These are phyloP conservation scores for Panagrolaimus sp. DNA, from an alignment of 1,140 invertebrate genomes.

Conservation along the genomic window DNA sequence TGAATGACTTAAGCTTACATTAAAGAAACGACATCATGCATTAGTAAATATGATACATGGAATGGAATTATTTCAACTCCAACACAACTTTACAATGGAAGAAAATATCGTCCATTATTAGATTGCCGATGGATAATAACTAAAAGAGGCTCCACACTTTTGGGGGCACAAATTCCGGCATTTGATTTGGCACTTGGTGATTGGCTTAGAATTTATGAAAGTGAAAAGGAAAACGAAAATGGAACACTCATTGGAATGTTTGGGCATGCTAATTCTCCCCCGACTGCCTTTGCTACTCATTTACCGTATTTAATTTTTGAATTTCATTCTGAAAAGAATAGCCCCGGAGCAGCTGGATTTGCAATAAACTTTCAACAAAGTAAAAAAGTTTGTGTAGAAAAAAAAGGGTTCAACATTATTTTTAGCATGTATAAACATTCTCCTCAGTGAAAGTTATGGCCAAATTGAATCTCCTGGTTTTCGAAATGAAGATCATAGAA, in stretches of 20 bases:
- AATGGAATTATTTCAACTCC: constrained; percentile 32
- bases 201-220: constrained; percentile 27
- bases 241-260: constrained; percentile 18
- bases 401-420: constrained; percentile 16
- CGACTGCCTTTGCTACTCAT: constrained; percentile 21
- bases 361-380: constrained; percentile 24
- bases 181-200: constrained; percentile 23
- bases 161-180: constrained; percentile 16
- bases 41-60: constrained; percentile 29
- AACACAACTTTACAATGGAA: constrained; percentile 9
- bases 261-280: constrained; percentile 14
- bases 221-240: background rate
- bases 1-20: too few relatives aligned
- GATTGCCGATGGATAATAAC: constrained; percentile 26
- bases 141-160: constrained; percentile 18
- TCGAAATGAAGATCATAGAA: background rate
- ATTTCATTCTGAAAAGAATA: constrained; percentile 11
- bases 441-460: constrained; percentile 18
- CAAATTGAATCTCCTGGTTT: constrained; percentile 26
- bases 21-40: constrained; percentile 25
- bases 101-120: constrained; percentile 16
- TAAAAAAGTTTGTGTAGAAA: constrained; percentile 12
- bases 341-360: constrained; percentile 25
- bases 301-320: constrained; percentile 22
- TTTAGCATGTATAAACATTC: constrained; percentile 22